Evolutionary conservation across 2,797 vertebrate genomes (phyloP), one percentile per base, ranked within the genome.

Genomic region (Nasua narica): DNA sequence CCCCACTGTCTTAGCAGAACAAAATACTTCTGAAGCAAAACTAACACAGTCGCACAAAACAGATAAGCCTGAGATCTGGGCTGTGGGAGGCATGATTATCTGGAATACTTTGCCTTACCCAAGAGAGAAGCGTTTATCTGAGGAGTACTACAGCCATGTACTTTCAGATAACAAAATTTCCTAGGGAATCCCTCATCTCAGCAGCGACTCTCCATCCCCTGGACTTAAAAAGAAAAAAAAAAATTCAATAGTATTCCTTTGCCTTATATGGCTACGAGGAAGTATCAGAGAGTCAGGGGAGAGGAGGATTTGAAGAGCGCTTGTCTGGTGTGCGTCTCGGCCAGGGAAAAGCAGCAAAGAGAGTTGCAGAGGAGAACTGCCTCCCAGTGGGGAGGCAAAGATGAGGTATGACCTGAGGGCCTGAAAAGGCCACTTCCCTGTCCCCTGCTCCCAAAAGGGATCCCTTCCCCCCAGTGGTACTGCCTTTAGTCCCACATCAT

Each of bases 141-240:
- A 85, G 52, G 32, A 81, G 46, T 79, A 4, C 60, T 69, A 8
- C 69, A 72, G n/a, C 81, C 65, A 2, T 25, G 81, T 74, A 29
- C 62, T 79, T 79, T n/a, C 67, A 67, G 95, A 96, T 97, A 97
- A 93, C 70, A 67, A 78, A 72, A 89, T 81, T 70, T 93, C 87
- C 78, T 72, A 67, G 89, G 92, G 62, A 96, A n/a, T 58, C 32
- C 69, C 50, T 58, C 43, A 0, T 77, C 89, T 91, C 89, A 60
- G 78, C 25, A 37, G 40, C 0, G 1, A 43, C 15, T 94, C 58
- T 87, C 46, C 54, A 83, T n/a, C 52, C 19, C 25, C 52, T 1
- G 18, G 21, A 84, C 46, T 58, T 27, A 35, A 54, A 15, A 65
- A 52, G 23, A 9, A 52, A 29, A 52, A 46, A 25, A 52, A 58